Base-by-base conservation (phyloP, 53 echinoderm and acorn worm species). In the Glandiceps talaboti region DNA sequence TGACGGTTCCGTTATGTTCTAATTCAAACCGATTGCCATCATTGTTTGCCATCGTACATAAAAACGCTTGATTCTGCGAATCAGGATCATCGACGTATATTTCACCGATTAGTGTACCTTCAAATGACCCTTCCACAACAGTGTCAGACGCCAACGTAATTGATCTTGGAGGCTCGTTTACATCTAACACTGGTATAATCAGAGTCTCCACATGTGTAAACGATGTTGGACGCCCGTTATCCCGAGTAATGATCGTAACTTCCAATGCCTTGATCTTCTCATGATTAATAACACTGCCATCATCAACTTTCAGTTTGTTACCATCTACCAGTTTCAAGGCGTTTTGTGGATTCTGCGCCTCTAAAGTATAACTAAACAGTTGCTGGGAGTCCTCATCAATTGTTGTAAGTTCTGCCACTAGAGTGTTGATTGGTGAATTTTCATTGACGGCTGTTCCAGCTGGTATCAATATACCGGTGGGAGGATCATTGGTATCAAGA, bases 401-500 rank as follows among this genome's bases (percentile, higher is more conserved):
- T 27, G 85, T 85, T n/a, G 82, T 73, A 6, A 88, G 77, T 0
- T 33, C 31, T 29, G 76, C 82, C 82, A 88, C 85, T 74, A 79
- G 45, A 6, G 77, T 88, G 30, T 72, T 79, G 29, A 82, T 28
- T 28, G 79, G 33, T 10, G 76, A 74, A 73, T 82, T 82, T 75
- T 85, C 85, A 30, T 73, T 31, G 29, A 88, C 33, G 1, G 74
- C 76, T 0, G 74, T 75, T 0, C 31, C 82, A 76, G 75, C 30
- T 27, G 82, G 32, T 73, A 85, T 75, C 76, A 79, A 0, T n/a
- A 88, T 82, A 27, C 79, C 82, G 31, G 85, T 88, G 74, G 88
- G 88, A 25, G 85, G 78, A 82, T 88, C 88, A 28, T 88, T 88
- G 25, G 74, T 31, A 31, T 88, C 33, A 75, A 82, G 31, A 28